Conservation (phyloP, 92 coral and sea anemone species). For the Paragorgia papillata region DNA sequence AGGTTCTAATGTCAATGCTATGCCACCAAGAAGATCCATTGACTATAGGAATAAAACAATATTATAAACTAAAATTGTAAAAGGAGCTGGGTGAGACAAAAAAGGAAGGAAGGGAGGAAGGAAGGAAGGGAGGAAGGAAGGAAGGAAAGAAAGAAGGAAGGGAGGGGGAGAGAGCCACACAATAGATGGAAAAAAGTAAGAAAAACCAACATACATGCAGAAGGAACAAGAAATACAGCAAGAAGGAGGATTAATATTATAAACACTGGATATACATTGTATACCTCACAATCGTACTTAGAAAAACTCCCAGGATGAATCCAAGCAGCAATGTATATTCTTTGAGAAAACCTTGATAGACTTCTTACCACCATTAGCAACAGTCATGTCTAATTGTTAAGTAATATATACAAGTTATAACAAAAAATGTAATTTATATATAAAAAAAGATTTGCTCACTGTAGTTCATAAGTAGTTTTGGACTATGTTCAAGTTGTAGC, state of each 20-base stretch:
- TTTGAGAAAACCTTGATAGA: slow-evolving; percentile 61
- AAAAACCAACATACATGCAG: not conserved
- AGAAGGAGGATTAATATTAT: slow-evolving; percentile 21
- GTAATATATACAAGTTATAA: not conserved
- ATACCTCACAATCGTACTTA: slow-evolving; percentile 35
- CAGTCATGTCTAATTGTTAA: slow-evolving; percentile 45
- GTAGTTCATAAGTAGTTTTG: no score
- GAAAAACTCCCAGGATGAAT: slow-evolving; percentile 27
- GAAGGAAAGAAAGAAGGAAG: not conserved
- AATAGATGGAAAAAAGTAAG: not conserved
- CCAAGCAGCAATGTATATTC: slow-evolving; percentile 78
- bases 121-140: no score
- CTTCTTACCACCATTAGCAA: slow-evolving; percentile 64
- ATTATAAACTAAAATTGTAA: not conserved
- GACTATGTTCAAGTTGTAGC: no score
- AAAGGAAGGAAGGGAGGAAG: no score
- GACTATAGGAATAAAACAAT: slow-evolving; percentile 51
- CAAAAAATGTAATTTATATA: not conserved
- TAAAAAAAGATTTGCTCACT: no score
- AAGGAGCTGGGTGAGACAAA: no score
- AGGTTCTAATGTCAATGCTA: slow-evolving; percentile 63
- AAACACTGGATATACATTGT: slow-evolving; percentile 16
- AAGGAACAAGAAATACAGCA: not conserved
- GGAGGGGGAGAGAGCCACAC: not conserved
- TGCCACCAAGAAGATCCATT: slow-evolving; percentile 93